Base-by-base conservation (phyloP, 2,797 vertebrate species). In the Enteromius afrohamiltoni region DNA sequence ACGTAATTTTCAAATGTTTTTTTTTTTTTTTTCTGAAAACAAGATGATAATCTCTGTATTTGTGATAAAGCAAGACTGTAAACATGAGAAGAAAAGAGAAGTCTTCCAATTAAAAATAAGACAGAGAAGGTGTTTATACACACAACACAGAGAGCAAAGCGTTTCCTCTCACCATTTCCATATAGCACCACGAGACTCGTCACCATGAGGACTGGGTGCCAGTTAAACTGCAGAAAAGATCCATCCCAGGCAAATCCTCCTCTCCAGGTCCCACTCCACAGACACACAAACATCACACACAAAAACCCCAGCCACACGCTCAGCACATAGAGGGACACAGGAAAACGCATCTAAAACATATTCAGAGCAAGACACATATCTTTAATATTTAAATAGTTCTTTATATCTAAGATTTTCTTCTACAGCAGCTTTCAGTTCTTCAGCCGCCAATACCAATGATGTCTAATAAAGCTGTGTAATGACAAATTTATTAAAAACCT, bases 201-300 rank as follows among this genome's bases (percentile, higher is more conserved):
- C 49, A 95, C 93, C 94, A 95, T 95, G 81, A 95, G 88, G 81
- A 95, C 88, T 0, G 95, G 95, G 87, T 95, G 95, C 91, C 93
- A 95, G 90, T 94, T 95, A 90, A 95, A 95, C 1, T 75, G 93
- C 49, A 6, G 42, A 17, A n/a, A 0, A 14, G 88, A 87, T 55
- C 92, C 91, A 0, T 95, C 91, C 94, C 88, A 92, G 75, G 93
- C 91, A 1, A 95, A 94, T 86, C 94, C 93, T 0, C 89, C 90
- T 0, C 88, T 92, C 94, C 94, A 95, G 31, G 51, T 74, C 16
- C 88, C 89, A 88, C 91, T 90, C 95, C 95, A 95, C 3, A 85
- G 70, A 3, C 70, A 8, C 4, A 88, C 90, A 1, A 92, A 89
- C 26, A 91, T 87, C 86, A 94, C 1, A 4, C 93, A 95, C 29